Evolutionary conservation across 2,113 vertebrate genomes (phyloP).

Genomic region (Ageneiosus marmoratus): DNA sequence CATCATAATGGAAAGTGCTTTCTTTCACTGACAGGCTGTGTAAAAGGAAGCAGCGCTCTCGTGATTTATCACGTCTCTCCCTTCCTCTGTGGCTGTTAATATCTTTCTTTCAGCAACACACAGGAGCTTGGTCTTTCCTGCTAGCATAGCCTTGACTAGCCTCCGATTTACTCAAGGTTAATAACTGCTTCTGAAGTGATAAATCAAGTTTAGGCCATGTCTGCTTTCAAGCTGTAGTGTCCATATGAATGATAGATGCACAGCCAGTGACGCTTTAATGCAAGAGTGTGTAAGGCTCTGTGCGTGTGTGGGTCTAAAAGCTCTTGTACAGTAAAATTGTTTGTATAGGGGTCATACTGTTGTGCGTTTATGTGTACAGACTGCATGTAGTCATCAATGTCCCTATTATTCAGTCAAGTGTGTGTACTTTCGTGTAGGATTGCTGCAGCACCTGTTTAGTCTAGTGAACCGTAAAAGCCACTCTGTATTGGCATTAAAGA

Average conservation of each 20-base stretch:
- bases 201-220: conserved; percentile 34
- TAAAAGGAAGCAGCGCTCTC: conserved; percentile 17
- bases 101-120: conserved; percentile 1
- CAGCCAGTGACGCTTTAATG: background rate
- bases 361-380: conserved; percentile 5
- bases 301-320: conserved; percentile 14
- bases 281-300: conserved; percentile 6
- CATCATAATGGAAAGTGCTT: conserved; percentile 31
- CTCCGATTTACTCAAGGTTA: conserved; percentile 47
- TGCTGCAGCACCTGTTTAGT: background rate
- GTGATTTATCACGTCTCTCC: conserved; percentile 19
- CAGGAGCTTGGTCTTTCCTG: background rate
- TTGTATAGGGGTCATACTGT: conserved; percentile 19
- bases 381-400: background rate
- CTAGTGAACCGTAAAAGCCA: background rate
- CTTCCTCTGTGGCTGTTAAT: conserved; percentile 11
- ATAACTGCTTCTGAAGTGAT: conserved; percentile 32
- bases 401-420: background rate
- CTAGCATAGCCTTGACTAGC: conserved; percentile 24
- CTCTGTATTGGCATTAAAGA: background rate
- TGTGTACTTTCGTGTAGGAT: background rate
- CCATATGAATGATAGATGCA: conserved; percentile 7
- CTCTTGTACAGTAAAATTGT: background rate
- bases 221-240: conserved; percentile 15
- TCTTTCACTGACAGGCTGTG: conserved; percentile 20